These are phyloP conservation scores for Aradophagus sp. DNA, from an alignment of 1,140 invertebrate genomes.

Conservation along the genomic window DNA sequence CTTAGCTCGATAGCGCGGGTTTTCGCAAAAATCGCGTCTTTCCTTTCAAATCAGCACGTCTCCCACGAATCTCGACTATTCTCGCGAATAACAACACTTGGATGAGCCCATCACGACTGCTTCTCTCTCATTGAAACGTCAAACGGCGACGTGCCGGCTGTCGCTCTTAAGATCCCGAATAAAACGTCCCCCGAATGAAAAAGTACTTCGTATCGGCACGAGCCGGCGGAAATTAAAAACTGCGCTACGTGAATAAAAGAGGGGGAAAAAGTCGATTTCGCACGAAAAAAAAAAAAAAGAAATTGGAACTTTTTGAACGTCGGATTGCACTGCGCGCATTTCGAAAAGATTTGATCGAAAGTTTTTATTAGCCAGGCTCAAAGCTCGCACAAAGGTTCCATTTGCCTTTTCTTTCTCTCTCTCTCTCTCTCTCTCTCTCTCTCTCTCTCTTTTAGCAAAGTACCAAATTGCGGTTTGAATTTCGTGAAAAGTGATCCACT, in stretches of 20 bases:
- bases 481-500: neutral
- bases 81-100: slow-evolving; percentile 27
- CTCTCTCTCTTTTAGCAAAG: no score
- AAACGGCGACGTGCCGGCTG: slow-evolving; percentile 53
- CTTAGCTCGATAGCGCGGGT: no score
- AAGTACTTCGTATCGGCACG: slow-evolving; percentile 41
- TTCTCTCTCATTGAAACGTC: slow-evolving; percentile 53
- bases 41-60: no score
- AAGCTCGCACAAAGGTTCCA: no score
- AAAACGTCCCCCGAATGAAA: slow-evolving; percentile 56
- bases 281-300: no score
- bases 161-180: slow-evolving; percentile 63
- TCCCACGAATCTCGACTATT: slow-evolving; percentile 36
- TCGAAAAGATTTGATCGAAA: no score
- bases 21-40: slow-evolving; percentile 8
- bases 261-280: no score
- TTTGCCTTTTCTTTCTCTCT: no score
- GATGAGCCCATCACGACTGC: slow-evolving; percentile 34
- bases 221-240: slow-evolving; percentile 14
- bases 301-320: no score
- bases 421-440: no score
- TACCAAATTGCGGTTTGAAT: neutral
- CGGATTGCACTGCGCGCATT: neutral
- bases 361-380: no score
- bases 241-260: no score